phyloP scores from a whole-genome alignment of 2,113 vertebrate genomes.

The Hemichromis elongatus region DNA sequence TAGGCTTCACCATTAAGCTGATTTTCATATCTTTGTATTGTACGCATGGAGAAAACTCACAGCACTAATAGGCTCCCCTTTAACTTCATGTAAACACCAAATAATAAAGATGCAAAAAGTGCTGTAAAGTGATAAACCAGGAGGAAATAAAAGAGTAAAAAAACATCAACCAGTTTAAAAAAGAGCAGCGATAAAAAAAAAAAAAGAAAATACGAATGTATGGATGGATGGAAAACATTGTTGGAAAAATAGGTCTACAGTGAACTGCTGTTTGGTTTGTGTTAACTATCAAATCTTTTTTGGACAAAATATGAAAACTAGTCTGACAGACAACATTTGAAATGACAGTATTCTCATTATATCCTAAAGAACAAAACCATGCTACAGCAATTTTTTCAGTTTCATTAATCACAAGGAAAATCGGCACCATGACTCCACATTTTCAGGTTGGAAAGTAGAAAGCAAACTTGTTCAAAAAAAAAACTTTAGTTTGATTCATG shows the following conservation, averaged over 20 bases:
- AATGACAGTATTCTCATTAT: background rate
- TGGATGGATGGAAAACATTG: background rate
- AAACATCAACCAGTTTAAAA: no score
- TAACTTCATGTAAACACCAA: no score
- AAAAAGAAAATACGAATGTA: no score
- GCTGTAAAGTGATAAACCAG: no score
- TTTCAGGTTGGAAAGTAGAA: no score
- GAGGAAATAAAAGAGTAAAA: no score
- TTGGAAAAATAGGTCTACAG: no score
- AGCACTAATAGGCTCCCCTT: no score
- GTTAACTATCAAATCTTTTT: background rate
- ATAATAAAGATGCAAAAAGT: no score
- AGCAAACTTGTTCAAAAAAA: background rate
- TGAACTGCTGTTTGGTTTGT: background rate
- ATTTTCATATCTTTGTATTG: background rate
- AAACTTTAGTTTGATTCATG: background rate
- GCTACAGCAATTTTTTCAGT: background rate
- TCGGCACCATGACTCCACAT: background rate
- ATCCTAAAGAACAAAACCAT: background rate
- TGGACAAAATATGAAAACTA: background rate
- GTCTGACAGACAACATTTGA: background rate
- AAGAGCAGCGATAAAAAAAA: no score
- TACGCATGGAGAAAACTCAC: no score
- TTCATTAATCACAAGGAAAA: background rate
- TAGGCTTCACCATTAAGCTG: background rate